Percentiles rank a stretch among this genome's conserved stretches.
phyloP scores from a whole-genome alignment of 2,888 invertebrate genomes.

The Amphipoea lucens region DNA sequence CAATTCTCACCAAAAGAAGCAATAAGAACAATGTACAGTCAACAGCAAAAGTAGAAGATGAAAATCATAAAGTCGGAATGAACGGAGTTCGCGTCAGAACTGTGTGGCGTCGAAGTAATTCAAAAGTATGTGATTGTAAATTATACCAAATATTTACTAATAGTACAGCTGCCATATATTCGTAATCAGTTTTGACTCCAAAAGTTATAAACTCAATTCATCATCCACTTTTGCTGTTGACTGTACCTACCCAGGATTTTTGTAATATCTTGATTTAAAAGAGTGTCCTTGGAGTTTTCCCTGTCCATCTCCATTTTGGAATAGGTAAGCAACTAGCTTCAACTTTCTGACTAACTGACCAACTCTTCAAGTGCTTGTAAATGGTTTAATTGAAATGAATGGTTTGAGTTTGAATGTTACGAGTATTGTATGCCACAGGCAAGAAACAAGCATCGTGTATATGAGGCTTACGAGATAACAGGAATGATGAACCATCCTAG shows the following conservation, averaged over 20 bases:
- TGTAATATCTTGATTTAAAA: background rate
- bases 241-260: background rate
- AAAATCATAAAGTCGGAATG: too few relatives aligned
- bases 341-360: background rate
- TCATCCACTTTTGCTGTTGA: too few relatives aligned
- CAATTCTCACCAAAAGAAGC: background rate
- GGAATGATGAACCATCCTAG: background rate
- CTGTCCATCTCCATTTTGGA: background rate
- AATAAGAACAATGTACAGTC: background rate
- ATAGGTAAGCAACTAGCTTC: background rate
- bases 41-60: too few relatives aligned
- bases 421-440: too few relatives aligned
- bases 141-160: too few relatives aligned
- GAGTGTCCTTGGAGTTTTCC: background rate
- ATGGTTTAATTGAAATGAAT: too few relatives aligned
- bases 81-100: too few relatives aligned
- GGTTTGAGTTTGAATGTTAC: background rate
- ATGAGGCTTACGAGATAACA: background rate
- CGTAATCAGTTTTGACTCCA: too few relatives aligned
- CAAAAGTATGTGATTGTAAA: too few relatives aligned
- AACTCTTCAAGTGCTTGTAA: background rate
- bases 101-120: too few relatives aligned
- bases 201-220: too few relatives aligned
- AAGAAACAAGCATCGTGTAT: background rate
- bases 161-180: too few relatives aligned